These are phyloP conservation scores for Mamestra brassicae DNA, from an alignment of 2,888 invertebrate genomes.

Conservation along the genomic window DNA sequence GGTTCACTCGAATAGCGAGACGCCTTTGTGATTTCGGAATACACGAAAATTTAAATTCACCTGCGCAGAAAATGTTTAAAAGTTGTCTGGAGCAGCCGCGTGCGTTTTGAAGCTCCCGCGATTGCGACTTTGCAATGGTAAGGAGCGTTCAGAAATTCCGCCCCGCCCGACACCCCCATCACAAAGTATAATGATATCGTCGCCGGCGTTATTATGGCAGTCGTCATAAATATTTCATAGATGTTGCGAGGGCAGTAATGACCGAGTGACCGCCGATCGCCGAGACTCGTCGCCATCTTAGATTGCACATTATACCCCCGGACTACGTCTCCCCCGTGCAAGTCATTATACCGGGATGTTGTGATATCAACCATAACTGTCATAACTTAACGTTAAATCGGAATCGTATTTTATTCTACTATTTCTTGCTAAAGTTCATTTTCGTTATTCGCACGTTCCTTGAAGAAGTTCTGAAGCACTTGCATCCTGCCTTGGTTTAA, in stretches of 20 bases:
- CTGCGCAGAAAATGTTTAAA: constrained; percentile 77
- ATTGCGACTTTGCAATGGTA: constrained; percentile 90
- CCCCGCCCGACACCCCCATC: constrained; percentile 90
- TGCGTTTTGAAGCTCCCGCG: constrained; percentile 77
- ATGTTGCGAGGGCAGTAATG: constrained; percentile 87
- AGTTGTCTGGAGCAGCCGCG: constrained; percentile 68
- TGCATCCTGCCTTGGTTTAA: constrained; percentile 2
- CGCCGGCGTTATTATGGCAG: constrained; percentile 90
- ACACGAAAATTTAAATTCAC: constrained; percentile 77
- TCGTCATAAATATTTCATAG: constrained; percentile 91
- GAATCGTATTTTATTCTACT: constrained; percentile 22
- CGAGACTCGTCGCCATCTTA: constrained; percentile 71
- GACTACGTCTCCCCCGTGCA: constrained; percentile 51
- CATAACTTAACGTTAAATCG: constrained; percentile 36
- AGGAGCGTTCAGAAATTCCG: constrained; percentile 90
- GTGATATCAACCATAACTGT: constrained; percentile 53
- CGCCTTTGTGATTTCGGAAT: constrained; percentile 70
- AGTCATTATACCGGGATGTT: constrained; percentile 59
- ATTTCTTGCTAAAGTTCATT: not conserved
- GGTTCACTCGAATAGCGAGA: constrained; percentile 66
- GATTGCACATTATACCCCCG: constrained; percentile 66
- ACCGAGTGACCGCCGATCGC: constrained; percentile 87
- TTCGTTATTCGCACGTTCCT: not conserved
- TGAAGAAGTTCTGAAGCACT: constrained; percentile 11
- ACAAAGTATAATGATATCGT: constrained; percentile 92